Conservation (phyloP, 2,113 vertebrate species). For the Leptocoma aspasia region DNA sequence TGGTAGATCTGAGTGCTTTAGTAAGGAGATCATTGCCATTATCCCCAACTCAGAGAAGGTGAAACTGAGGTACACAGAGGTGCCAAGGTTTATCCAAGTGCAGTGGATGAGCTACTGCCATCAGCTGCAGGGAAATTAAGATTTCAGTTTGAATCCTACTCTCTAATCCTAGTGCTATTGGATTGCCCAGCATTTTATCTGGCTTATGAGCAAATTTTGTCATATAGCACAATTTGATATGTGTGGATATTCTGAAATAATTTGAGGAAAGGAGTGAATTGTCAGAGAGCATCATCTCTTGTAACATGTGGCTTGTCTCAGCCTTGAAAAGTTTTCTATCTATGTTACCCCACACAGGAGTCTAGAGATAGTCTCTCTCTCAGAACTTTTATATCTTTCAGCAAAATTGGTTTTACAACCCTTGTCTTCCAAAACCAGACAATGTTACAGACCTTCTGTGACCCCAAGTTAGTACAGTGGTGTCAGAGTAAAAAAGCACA, state of each 20-base stretch:
- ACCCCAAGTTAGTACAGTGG: neutral
- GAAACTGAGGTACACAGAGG: neutral
- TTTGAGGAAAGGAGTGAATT: neutral
- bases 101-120: neutral
- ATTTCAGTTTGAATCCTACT: neutral
- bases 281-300: neutral
- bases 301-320: neutral
- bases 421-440: neutral
- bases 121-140: neutral
- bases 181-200: neutral
- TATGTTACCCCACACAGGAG: accelerated
- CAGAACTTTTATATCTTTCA: neutral
- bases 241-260: neutral
- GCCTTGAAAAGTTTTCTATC: neutral
- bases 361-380: neutral
- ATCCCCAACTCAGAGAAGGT: neutral
- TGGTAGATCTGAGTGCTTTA: neutral
- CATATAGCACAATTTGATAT: neutral
- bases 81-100: neutral
- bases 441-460: neutral
- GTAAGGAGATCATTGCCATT: neutral
- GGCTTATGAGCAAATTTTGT: neutral
- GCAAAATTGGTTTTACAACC: neutral
- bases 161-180: neutral
- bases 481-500: neutral